Base-by-base conservation (phyloP, 2,113 vertebrate species). In the Oceanodroma tethys region DNA sequence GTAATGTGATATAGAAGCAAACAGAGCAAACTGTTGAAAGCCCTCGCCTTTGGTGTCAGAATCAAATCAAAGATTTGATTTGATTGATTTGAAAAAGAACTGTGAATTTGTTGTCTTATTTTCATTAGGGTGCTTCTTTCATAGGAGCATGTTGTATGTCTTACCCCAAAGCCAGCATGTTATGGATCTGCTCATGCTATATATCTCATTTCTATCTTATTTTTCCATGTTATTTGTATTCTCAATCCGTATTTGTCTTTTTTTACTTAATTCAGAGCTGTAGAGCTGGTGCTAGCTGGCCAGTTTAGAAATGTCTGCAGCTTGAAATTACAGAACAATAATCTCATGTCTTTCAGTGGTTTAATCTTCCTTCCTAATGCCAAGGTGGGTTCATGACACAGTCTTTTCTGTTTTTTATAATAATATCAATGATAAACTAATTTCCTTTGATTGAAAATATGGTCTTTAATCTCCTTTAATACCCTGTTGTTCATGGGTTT, bases 261-360 rank as follows among this genome's bases (percentile, higher is more conserved):
- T 43, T 93, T 91, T 63, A 17, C 47, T 75, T 45, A 74, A 92
- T 87, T 89, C 92, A 99, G 98, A 97, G 97, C 95, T 60, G 98
- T 99, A 53, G 98, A 99, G 83, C 90, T 99, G 53, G 81, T 97
- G 87, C 98, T 98, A 67, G 68, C 95, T 80, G 98, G 98, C 14
- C 96, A 98, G 25, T 99, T 99, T 92, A 93, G 71, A 81, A 98
- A 96, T 74, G 83, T 99, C 38, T 96, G 66, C n/a, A 98, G 75
- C 5, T 88, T 98, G 89, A 99, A 99, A 96, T 97, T 99, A 53
- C 98, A 99, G 92, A 98, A 98, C 86, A 99, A 99, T 89, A 97
- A 98, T 81, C 98, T 99, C 47, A 98, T 97, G 10, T 99, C 98
- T 47, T 99, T 99, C 96, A 98, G 97, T 18, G 98, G 98, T 67